Base-by-base conservation (phyloP, 2,888 invertebrate species). In the Cenopis cana region DNA sequence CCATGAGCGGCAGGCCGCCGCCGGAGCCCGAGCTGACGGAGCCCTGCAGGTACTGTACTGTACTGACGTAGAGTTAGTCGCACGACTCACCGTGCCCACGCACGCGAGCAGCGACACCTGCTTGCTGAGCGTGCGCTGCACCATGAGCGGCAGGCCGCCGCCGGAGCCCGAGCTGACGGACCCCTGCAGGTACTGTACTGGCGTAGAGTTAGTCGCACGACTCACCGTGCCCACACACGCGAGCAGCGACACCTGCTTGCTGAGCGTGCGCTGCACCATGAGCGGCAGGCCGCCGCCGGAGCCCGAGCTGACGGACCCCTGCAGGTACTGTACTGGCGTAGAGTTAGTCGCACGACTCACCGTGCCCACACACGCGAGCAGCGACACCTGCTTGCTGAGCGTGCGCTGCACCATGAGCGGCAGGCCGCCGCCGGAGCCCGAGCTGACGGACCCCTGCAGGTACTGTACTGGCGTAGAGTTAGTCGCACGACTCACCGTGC, bases 1-100 rank as follows among this genome's bases (percentile, higher is more conserved):
- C 97, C 80, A 99, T 94, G 73, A 98, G 93, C 1, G 99, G 98
- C 78, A 98, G 93, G 2, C 99, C 99, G 38, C 98, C 98, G 29
- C 99, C 99, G 68, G 98, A 98, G 33, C 99, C 99, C 20, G 97
- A 97, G 12, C 98, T 98, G 77, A 97, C 95, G 0, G 97, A 98
- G 79, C 97, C 95, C 85, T 98, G 98, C 67, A 98, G 93, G 82
- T 98, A 97, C 88, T 98, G n/a, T n/a, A n/a, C n/a, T n/a, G n/a
- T n/a, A n/a, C n/a, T n/a, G n/a, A n/a, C n/a, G n/a, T n/a, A n/a
- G n/a, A n/a, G n/a, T n/a, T n/a, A n/a, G n/a, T n/a, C n/a, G n/a
- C n/a, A n/a, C n/a, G n/a, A 33, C 52, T 69, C 74, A 90, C 91
- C 88, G 97, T 97, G 17, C 98, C 98, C 61, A 98, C 97, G 78